phyloP scores from a whole-genome alignment of 1,140 invertebrate genomes.

The Dreissena polymorpha region DNA sequence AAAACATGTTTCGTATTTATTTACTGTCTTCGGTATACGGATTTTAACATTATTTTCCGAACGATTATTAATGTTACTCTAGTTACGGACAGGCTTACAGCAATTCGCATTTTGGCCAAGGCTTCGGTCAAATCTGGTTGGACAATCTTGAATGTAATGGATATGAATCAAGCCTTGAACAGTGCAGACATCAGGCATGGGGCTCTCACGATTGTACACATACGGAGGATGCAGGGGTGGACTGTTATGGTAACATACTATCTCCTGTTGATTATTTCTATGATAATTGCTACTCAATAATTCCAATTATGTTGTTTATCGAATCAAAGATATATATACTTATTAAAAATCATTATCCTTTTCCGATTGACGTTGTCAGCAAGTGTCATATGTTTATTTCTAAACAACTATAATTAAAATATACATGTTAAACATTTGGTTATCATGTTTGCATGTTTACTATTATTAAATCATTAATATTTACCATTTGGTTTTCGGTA shows the following conservation, averaged over 20 bases:
- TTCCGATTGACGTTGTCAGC: background rate
- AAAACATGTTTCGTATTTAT: background rate
- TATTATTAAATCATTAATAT: too few species aligned
- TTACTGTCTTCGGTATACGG: background rate
- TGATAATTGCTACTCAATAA: too few species aligned
- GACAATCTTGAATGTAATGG: slow-evolving; percentile 14
- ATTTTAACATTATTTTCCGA: background rate
- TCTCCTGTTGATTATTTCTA: background rate
- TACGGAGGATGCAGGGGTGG: slow-evolving; percentile 6
- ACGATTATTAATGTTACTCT: background rate
- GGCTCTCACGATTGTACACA: slow-evolving; percentile 15
- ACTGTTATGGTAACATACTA: slow-evolving; percentile 16
- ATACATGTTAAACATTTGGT: background rate
- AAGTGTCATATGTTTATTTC: background rate
- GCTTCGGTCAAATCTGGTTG: slow-evolving; percentile 13
- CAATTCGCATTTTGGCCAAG: slow-evolving; percentile 70
- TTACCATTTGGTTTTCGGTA: too few species aligned
- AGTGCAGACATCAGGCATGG: background rate
- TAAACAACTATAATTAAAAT: background rate
- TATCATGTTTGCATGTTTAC: too few species aligned
- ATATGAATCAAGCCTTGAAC: background rate
- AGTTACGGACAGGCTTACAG: slow-evolving; percentile 4
- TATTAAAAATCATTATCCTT: too few species aligned
- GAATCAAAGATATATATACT: too few species aligned
- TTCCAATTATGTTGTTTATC: too few species aligned